Base-by-base conservation (phyloP, 2,888 invertebrate genomes). In the Allacma fusca region DNA sequence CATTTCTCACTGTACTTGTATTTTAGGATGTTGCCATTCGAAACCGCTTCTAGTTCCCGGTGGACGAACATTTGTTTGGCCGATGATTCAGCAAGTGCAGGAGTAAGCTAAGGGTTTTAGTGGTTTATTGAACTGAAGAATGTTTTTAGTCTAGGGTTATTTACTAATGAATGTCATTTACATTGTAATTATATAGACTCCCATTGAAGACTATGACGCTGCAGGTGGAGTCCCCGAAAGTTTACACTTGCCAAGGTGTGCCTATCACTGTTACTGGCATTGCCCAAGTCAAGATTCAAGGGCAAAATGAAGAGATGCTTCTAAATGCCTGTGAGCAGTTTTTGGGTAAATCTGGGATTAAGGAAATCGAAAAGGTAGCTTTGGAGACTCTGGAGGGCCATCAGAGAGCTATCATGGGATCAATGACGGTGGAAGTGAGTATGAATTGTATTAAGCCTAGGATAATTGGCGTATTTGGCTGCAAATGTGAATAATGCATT, bases 11-110 rank as follows among this genome's bases (percentile, higher is more conserved):
- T n/a, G n/a, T n/a, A n/a, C n/a, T n/a, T n/a, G n/a, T 40, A 9
- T 87, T 88, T 50, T 86, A 97, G 98, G 97, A 91, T 97, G 97
- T 88, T 97, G 96, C 87, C 95, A 97, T 87, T 91, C 93, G 85
- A 95, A 95, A 87, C 98, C 98, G 59, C 89, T 95, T 75, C 88
- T 98, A 83, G 94, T 98, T 75, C 96, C 97, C 59, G 98, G 98
- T 80, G 98, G 98, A 13, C 90, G 98, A 75, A 96, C 97, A 28
- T 98, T 98, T 88, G 97, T 98, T 21, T 97, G 97, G 97, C 98
- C 98, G 2, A 90, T 93, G 12, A 90, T 98, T 67, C 89, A 90
- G 82, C 87, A 87, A 85, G 86, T 89, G 64, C 89, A 90, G 75
- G 83, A 82, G 83, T 82, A 78, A 78, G 77, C 70, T 40, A n/a